Evolutionary conservation across 1,140 invertebrate species (phyloP).

Genomic region (Listronotus oregonensis): DNA sequence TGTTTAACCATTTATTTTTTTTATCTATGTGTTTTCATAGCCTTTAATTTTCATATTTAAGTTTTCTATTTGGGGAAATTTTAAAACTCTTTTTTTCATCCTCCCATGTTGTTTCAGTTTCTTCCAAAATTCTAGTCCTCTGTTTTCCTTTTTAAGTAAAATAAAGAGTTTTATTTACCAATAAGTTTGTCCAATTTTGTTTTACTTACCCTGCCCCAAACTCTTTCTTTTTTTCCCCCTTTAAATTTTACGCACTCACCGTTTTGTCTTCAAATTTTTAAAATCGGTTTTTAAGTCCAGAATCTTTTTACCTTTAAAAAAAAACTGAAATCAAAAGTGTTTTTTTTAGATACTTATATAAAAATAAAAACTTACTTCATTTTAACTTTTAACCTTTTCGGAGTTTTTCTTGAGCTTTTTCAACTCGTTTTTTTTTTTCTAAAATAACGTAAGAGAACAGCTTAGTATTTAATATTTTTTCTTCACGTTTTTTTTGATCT

Average conservation of each 20-base stretch:
- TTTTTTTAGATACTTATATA: conserved; percentile 23
- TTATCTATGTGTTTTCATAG: conserved; percentile 63
- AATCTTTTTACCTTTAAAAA: conserved; percentile 63
- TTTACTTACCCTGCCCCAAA: conserved; percentile 63
- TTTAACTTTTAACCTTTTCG: conserved; percentile 61
- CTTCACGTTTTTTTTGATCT: conserved; percentile 59
- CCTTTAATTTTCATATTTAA: conserved; percentile 62
- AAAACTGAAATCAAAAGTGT: conserved; percentile 34
- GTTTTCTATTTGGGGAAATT: conserved; percentile 54
- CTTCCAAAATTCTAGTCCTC: conserved; percentile 62
- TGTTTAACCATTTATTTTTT: conserved; percentile 65
- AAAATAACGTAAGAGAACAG: conserved; percentile 54
- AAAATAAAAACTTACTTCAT: conserved; percentile 54
- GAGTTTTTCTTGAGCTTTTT: conserved; percentile 64
- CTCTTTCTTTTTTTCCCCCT: conserved; percentile 65
- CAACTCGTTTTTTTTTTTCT: conserved; percentile 61
- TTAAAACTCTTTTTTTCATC: conserved; percentile 54
- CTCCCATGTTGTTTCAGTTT: conserved; percentile 63
- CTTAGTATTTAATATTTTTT: conserved; percentile 60
- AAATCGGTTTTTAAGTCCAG: conserved; percentile 62
- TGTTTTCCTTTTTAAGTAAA: conserved; percentile 65
- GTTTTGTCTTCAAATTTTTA: conserved; percentile 66
- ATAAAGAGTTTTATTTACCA: conserved; percentile 11
- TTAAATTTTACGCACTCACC: conserved; percentile 64
- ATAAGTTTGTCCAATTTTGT: neutral